Percentiles rank a stretch among this genome's conserved stretches.
phyloP scores from a whole-genome alignment of 2,113 vertebrate genomes.

The Gallinago media region DNA sequence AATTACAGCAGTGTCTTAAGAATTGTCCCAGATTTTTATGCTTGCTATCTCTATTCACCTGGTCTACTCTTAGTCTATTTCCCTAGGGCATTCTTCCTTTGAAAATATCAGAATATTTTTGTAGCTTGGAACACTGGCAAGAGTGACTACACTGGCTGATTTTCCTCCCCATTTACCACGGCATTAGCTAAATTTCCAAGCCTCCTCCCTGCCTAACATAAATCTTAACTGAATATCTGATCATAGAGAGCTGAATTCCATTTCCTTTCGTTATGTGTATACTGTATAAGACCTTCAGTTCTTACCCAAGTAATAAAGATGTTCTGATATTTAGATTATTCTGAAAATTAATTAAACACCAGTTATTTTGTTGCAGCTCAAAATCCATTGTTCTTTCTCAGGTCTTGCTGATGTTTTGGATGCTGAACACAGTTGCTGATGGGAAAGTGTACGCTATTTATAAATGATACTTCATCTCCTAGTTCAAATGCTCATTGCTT shows the following conservation, averaged over 20 bases:
- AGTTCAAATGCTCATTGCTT: background rate
- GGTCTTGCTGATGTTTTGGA: background rate
- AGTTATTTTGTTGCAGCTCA: background rate
- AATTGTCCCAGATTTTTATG: background rate
- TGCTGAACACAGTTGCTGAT: background rate
- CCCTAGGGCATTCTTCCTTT: background rate
- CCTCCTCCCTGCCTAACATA: background rate
- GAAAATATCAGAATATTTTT: background rate
- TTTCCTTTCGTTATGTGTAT: background rate
- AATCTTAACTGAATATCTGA: background rate
- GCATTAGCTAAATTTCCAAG: background rate
- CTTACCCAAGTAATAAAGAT: background rate
- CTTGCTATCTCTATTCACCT: background rate
- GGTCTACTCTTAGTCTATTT: background rate
- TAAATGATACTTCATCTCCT: background rate
- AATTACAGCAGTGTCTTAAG: background rate
- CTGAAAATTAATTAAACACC: background rate
- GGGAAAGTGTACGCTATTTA: background rate
- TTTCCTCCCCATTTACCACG: background rate
- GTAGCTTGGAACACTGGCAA: background rate
- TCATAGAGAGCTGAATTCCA: background rate
- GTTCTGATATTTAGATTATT: no score
- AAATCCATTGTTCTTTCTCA: background rate
- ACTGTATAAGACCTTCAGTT: background rate
- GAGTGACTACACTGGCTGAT: fast-evolving